Conservation (phyloP, 2,113 vertebrate species). For the Phrynocephalus versicolor region DNA sequence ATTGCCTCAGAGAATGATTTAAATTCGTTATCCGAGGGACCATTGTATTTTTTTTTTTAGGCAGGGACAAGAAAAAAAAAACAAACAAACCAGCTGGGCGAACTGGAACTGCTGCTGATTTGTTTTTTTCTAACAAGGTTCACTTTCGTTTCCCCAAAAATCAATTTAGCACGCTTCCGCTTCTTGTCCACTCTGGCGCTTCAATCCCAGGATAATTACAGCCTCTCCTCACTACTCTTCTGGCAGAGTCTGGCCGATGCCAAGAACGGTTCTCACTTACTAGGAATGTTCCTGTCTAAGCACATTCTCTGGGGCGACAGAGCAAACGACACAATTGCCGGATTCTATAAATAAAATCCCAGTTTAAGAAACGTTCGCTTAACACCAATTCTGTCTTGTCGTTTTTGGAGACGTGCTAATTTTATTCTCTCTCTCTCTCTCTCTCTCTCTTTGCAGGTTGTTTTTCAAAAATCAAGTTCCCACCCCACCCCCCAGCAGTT, state of each 20-base stretch:
- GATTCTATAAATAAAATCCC: conserved; percentile 68
- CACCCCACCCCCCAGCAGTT: neutral
- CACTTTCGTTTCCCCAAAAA: neutral
- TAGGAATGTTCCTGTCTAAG: conserved; percentile 75
- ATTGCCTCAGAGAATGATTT: too few relatives aligned
- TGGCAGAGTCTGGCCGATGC: conserved; percentile 45
- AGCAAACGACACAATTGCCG: conserved; percentile 71
- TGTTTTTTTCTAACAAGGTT: neutral
- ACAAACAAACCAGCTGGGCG: too few relatives aligned
- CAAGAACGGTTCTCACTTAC: conserved; percentile 69
- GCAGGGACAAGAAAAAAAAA: neutral
- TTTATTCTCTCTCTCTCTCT: conserved; percentile 42
- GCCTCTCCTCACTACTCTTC: conserved; percentile 47
- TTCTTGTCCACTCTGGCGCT: conserved; percentile 5
- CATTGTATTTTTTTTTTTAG: neutral
- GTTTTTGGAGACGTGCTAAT: conserved; percentile 34
- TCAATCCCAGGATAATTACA: conserved; percentile 53
- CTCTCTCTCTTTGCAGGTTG: too few relatives aligned
- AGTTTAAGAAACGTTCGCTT: conserved; percentile 55
- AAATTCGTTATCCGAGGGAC: too few relatives aligned
- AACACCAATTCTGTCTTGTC: conserved; percentile 41
- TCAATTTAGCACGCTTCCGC: neutral
- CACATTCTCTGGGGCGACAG: conserved; percentile 64
- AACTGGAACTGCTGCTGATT: neutral
- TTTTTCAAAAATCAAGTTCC: neutral